A percentile compares a stretch with the other conserved stretches of the same genome.
Conservation (phyloP, 2,797 vertebrate species). For the Malurus splendens region DNA sequence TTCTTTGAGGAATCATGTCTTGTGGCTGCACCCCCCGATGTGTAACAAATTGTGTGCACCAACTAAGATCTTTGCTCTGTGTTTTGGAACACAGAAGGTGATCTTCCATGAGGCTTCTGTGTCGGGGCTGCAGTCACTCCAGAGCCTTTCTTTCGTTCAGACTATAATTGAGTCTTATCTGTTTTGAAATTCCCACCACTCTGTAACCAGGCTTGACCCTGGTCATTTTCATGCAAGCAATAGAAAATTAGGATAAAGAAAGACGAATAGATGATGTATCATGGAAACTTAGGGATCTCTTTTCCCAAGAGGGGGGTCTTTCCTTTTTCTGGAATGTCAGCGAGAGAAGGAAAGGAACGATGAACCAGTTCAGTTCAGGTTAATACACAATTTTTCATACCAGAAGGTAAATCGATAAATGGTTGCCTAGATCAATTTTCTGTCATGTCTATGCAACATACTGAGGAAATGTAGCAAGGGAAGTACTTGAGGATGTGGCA, state of each 20-base stretch:
- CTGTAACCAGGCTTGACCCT: not conserved
- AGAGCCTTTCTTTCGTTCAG: not conserved
- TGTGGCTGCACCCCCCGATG: not conserved
- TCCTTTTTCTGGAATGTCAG: not conserved
- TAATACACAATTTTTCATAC: constrained; percentile 62
- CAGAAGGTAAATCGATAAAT: constrained; percentile 59
- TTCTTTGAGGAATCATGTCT: not conserved
- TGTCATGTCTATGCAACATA: constrained; percentile 62
- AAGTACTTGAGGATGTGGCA: constrained; percentile 41
- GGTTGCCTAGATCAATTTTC: constrained; percentile 65
- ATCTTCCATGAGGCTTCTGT: not conserved
- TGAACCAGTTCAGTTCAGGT: constrained; percentile 40
- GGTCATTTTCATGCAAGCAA: not conserved
- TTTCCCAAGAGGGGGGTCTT: not conserved
- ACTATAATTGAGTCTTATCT: not conserved
- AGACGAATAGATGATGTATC: not conserved
- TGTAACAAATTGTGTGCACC: not conserved
- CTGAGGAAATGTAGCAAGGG: constrained; percentile 57
- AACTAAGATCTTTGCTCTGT: not conserved
- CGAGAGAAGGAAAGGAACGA: not conserved
- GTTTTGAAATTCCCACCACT: not conserved
- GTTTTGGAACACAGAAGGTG: not conserved
- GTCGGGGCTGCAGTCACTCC: not conserved
- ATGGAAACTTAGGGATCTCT: not conserved
- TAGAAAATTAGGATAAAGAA: not conserved